Evolutionary conservation across 1,140 invertebrate genomes (phyloP).

Genomic region (Drepana arcuata): DNA sequence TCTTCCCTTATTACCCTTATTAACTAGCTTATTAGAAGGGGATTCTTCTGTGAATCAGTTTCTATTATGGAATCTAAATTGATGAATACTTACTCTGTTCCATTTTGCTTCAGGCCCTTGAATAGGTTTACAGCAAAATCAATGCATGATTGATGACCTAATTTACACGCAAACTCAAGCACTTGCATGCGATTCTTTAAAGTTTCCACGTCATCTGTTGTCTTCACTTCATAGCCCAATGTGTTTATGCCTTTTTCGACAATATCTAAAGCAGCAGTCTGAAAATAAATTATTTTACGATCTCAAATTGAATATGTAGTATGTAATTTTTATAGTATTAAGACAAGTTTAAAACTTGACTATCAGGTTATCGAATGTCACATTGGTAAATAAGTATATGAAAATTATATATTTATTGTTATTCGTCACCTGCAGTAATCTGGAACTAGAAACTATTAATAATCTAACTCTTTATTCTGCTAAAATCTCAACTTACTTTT

Average conservation of each 20-base stretch:
- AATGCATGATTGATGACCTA: conserved; percentile 75
- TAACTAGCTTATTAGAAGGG: too few species aligned
- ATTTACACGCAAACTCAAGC: conserved; percentile 74
- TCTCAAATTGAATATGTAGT: neutral
- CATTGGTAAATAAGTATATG: too few species aligned
- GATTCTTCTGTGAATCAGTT: too few species aligned
- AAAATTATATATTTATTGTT: too few species aligned
- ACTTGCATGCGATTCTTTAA: conserved; percentile 76
- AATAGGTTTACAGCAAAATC: conserved; percentile 25
- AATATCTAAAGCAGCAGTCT: conserved; percentile 73
- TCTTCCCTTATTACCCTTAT: too few species aligned
- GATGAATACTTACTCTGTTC: conserved; percentile 36
- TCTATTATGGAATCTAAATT: too few species aligned
- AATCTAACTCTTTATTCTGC: too few species aligned
- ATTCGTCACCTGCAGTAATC: too few species aligned
- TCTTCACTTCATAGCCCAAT: conserved; percentile 73
- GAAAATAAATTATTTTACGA: conserved; percentile 21
- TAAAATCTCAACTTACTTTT: too few species aligned
- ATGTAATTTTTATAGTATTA: neutral
- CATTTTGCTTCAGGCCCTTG: conserved; percentile 33
- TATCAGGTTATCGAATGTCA: too few species aligned
- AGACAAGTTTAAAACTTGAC: too few species aligned
- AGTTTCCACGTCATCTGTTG: conserved; percentile 71
- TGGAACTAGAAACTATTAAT: too few species aligned
- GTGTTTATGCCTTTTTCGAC: conserved; percentile 73